Conservation (phyloP, 2,797 vertebrate genomes). For the Pseudochromis fuscus region DNA sequence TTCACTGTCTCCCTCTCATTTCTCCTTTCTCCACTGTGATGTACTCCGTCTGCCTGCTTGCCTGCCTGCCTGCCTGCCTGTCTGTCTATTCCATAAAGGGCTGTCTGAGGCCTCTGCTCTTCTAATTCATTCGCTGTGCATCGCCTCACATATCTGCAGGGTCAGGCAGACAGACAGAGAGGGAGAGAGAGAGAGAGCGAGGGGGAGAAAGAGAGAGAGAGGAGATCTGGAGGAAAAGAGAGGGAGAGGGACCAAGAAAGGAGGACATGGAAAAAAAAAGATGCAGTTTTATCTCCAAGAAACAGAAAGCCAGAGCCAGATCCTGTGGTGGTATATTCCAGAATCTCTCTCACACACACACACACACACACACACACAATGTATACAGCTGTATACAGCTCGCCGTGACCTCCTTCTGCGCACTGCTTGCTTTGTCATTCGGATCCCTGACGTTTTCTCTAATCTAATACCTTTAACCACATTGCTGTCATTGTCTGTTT, state of each 20-base stretch:
- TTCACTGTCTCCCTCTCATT: conserved; percentile 52
- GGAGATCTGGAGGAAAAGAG: conserved; percentile 27
- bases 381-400: conserved; percentile 36
- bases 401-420: conserved; percentile 66
- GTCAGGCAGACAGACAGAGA: conserved; percentile 67
- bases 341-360: conserved; percentile 26
- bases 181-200: conserved; percentile 47
- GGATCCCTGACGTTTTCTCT: conserved; percentile 46
- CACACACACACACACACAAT: conserved; percentile 18
- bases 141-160: conserved; percentile 78
- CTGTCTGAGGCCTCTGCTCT: conserved; percentile 73
- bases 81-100: conserved; percentile 71
- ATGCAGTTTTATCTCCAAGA: conserved; percentile 79
- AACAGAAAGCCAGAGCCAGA: conserved; percentile 72
- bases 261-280: conserved; percentile 57
- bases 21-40: conserved; percentile 34
- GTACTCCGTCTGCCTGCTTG: conserved; percentile 26
- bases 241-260: conserved; percentile 57
- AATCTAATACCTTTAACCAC: conserved; percentile 57
- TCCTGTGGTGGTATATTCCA: conserved; percentile 70
- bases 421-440: conserved; percentile 60
- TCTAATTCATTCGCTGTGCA: conserved; percentile 81
- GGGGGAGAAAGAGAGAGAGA: conserved; percentile 56
- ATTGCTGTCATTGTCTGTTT: conserved; percentile 56
- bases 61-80: conserved; percentile 51